Base-by-base conservation (phyloP, 2,888 invertebrate genomes). In the Alcis repandata region DNA sequence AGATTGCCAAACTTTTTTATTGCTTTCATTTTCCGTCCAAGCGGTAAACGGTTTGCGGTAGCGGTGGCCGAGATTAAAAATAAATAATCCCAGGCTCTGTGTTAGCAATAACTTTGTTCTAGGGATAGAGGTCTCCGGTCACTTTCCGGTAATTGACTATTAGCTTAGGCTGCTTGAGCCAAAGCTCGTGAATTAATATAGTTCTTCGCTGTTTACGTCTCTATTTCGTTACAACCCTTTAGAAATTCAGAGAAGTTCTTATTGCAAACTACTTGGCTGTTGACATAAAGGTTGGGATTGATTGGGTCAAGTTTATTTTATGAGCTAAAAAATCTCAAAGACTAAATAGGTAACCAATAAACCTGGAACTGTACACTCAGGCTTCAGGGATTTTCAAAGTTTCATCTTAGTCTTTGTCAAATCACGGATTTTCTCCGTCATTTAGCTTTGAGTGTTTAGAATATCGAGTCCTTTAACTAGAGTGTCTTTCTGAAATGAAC, bases 1-100 rank as follows among this genome's bases (percentile, higher is more conserved):
- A 63, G 65, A 64, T 71, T 66, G 65, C 54, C 60, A 71, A 79
- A 78, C 73, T 78, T 80, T 63, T 77, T 77, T 76, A 80, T 76
- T 77, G 46, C 71, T 73, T 73, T 65, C 68, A 70, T 75, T 75
- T 79, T 70, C 63, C 62, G 54, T 48, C 59, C 66, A 70, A 71
- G 59, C 63, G 56, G 62, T 74, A 70, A 75, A 61, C 68, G 67
- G 62, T 75, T 69, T 71, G 67, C n/a, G 63, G 66, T 59, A 27
- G 20, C 59, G 61, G 69, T 72, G 63, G 63, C 41, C 56, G 54
- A 70, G 76, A 73, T 70, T 73, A 76, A 73, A 51, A 72, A 76
- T 69, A 71, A 74, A 75, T 74, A 72, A 72, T 54, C 27, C 41
- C 22, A 74, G 57, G 48, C 27, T 15, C 19, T 57, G 19, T 46